phyloP scores from a whole-genome alignment of 2,113 vertebrate genomes.

The Mesembrinibis cayennensis region DNA sequence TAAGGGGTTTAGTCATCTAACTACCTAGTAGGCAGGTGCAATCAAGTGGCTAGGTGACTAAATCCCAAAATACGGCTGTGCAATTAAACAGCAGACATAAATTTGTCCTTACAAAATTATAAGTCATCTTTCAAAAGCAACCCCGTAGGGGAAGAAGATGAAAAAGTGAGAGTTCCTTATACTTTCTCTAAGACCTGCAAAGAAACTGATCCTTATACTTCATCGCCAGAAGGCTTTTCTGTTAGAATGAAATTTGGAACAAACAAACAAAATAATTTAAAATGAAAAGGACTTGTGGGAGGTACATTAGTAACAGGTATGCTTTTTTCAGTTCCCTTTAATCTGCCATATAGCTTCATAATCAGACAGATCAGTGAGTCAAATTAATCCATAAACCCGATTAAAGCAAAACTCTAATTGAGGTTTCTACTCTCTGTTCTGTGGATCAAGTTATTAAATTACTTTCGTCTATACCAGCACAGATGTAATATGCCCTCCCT shows the following conservation, averaged over 20 bases:
- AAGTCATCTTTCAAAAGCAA: conserved; percentile 18
- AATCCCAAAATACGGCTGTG: not conserved
- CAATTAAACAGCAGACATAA: conserved; percentile 6
- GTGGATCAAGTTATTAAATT: not conserved
- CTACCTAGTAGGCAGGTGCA: not conserved
- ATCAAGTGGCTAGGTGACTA: not conserved
- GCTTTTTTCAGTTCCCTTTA: not conserved
- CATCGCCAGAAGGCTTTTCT: not conserved
- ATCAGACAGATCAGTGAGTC: not conserved
- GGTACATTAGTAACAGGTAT: not conserved
- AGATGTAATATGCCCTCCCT: not conserved
- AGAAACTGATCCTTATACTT: not conserved
- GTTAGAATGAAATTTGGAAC: not conserved
- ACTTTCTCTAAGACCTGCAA: not conserved
- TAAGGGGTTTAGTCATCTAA: not conserved
- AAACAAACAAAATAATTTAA: conserved; percentile 3
- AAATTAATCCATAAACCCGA: conserved; percentile 56
- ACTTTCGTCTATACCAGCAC: not conserved
- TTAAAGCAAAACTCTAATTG: conserved; percentile 53
- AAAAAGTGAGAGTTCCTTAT: not conserved
- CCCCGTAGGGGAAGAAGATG: not conserved
- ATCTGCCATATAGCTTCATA: not conserved
- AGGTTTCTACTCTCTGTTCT: not conserved
- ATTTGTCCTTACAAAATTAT: not conserved
- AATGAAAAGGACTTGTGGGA: not conserved